Evolutionary conservation across 2,888 invertebrate genomes (phyloP).

Genomic region (Cheiracanthium punctorium): DNA sequence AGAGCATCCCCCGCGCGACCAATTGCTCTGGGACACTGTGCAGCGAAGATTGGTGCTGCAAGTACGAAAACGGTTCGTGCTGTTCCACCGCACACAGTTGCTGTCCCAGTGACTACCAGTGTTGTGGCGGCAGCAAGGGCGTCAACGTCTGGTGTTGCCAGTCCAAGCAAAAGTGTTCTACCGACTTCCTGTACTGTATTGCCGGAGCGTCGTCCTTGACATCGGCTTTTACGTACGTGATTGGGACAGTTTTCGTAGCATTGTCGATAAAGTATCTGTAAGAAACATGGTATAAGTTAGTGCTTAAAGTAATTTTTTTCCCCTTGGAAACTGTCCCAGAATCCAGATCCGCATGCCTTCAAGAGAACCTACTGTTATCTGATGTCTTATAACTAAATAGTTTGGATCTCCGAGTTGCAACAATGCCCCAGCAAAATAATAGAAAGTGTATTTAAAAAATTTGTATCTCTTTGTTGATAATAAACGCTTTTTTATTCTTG

Average conservation of each 20-base stretch:
- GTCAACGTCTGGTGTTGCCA: not conserved
- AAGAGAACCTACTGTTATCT: too few relatives aligned
- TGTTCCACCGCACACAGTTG: not conserved
- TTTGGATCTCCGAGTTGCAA: too few relatives aligned
- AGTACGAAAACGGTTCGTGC: not conserved
- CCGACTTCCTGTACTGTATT: not conserved
- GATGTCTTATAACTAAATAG: too few relatives aligned
- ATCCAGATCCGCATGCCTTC: too few relatives aligned
- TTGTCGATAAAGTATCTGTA: not conserved
- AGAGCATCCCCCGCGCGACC: not conserved
- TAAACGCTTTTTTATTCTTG: too few relatives aligned
- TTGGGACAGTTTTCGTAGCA: not conserved
- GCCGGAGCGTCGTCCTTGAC: not conserved
- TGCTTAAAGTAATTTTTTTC: too few relatives aligned
- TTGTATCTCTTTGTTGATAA: too few relatives aligned
- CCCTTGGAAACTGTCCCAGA: too few relatives aligned
- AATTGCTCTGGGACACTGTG: not conserved
- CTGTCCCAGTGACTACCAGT: not conserved
- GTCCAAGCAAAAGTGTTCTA: not conserved
- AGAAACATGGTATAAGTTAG: too few relatives aligned
- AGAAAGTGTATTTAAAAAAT: too few relatives aligned
- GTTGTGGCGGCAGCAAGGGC: not conserved
- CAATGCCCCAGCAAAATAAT: too few relatives aligned
- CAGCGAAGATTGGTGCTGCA: not conserved
- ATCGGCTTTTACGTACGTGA: not conserved